A percentile compares a stretch with the other conserved stretches of the same genome.
Evolutionary conservation across 2,113 vertebrate species (phyloP).

Genomic region (Pristiophorus japonicus): DNA sequence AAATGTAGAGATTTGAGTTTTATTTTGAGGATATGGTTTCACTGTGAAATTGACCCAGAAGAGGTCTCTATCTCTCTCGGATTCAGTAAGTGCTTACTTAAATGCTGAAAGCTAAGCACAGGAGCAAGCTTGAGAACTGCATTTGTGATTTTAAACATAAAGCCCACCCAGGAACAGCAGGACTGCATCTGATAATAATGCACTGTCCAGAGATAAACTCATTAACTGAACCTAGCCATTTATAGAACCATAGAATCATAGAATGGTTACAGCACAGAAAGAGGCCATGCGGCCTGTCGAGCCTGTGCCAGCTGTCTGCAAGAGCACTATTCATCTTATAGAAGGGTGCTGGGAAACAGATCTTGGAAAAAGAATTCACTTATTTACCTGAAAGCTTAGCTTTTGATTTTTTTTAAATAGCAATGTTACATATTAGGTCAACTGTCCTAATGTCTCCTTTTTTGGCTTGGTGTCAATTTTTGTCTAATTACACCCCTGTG

Average conservation of each 20-base stretch:
- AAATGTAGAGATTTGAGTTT: not conserved
- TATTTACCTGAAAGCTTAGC: not conserved
- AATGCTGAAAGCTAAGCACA: not conserved
- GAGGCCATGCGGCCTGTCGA: too few relatives aligned
- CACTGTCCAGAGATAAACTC: not conserved
- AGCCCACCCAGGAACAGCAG: not conserved
- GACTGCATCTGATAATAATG: not conserved
- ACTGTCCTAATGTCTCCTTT: not conserved
- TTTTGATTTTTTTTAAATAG: not conserved
- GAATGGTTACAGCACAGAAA: too few relatives aligned
- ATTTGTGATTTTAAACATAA: not conserved
- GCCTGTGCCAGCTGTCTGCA: too few relatives aligned
- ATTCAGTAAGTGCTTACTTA: not conserved
- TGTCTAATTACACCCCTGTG: not conserved
- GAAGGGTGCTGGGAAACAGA: too few relatives aligned
- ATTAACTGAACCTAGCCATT: not conserved
- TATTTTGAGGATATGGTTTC: not conserved
- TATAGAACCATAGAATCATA: too few relatives aligned
- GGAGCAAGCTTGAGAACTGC: not conserved
- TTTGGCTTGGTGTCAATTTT: not conserved
- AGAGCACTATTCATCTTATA: too few relatives aligned
- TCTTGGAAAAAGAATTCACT: not conserved
- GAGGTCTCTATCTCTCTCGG: not conserved
- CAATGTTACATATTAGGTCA: too few relatives aligned
- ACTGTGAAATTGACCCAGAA: not conserved